Evolutionary conservation across 2,888 invertebrate species (phyloP).

Genomic region (Mesodorylaimus sp.): DNA sequence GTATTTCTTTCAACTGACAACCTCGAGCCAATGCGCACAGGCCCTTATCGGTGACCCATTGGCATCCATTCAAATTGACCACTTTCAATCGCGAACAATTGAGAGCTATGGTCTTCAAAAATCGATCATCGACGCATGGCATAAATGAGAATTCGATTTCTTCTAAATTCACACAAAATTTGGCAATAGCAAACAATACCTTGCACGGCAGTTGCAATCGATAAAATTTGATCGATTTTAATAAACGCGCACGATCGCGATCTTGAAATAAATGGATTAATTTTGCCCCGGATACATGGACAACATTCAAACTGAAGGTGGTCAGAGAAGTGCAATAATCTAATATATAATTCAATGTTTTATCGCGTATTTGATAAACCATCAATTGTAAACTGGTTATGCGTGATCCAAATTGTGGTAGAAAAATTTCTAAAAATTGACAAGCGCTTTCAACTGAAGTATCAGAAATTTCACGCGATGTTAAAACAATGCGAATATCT

Average conservation of each 20-base stretch:
- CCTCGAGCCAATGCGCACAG: slow-evolving; percentile 22
- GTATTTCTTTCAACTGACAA: slow-evolving; percentile 22
- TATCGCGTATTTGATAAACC: background rate
- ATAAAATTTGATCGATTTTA: slow-evolving; percentile 20
- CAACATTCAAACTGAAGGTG: slow-evolving; percentile 21
- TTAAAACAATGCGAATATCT: too few species aligned
- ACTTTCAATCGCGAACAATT: slow-evolving; percentile 18
- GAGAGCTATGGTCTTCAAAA: slow-evolving; percentile 21
- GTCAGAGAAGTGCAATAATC: slow-evolving; percentile 18
- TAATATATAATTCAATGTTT: slow-evolving; percentile 15
- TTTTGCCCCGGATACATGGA: slow-evolving; percentile 18
- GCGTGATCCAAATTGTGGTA: slow-evolving; percentile 3
- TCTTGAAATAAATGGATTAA: slow-evolving; percentile 20
- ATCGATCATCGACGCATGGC: slow-evolving; percentile 25
- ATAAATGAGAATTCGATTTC: slow-evolving; percentile 27
- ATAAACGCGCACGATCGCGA: slow-evolving; percentile 14
- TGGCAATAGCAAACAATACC: slow-evolving; percentile 25
- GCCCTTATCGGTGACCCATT: slow-evolving; percentile 25
- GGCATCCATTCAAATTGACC: slow-evolving; percentile 27
- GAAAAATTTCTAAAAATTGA: background rate
- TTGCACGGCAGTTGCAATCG: slow-evolving; percentile 23
- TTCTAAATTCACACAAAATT: slow-evolving; percentile 9
- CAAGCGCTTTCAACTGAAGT: background rate
- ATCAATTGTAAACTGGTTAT: slow-evolving; percentile 1
- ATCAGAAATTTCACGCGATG: too few species aligned